These are phyloP conservation scores for Dufourea novaeangliae DNA, from an alignment of 1,140 invertebrate species.

Conservation along the genomic window DNA sequence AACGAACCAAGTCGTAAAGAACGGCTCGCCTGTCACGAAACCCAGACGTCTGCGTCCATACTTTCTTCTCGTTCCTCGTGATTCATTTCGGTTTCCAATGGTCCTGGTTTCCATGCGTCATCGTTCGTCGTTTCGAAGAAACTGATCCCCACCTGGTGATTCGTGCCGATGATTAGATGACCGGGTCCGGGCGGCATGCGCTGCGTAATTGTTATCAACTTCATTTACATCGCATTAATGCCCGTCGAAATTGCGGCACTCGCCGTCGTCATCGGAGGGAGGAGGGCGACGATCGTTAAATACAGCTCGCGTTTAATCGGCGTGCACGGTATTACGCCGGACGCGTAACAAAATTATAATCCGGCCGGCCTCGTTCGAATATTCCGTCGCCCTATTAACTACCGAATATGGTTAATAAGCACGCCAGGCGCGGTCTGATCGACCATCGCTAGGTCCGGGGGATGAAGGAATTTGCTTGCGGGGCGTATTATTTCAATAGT, in stretches of 20 bases:
- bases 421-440: neutral
- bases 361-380: constrained; percentile 42
- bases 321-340: constrained; percentile 59
- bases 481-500: no score
- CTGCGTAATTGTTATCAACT: constrained; percentile 63
- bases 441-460: neutral
- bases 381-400: constrained; percentile 59
- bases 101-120: neutral
- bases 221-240: constrained; percentile 62
- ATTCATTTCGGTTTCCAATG: constrained; percentile 47
- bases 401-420: constrained; percentile 57
- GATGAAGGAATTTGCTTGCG: neutral
- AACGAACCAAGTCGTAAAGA: constrained; percentile 88
- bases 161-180: neutral
- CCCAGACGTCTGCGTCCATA: constrained; percentile 84
- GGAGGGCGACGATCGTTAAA: constrained; percentile 64
- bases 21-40: constrained; percentile 91
- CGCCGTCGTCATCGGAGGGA: constrained; percentile 48
- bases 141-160: neutral
- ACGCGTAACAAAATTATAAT: constrained; percentile 61
- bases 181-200: neutral
- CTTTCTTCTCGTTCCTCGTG: constrained; percentile 8
- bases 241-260: constrained; percentile 55
- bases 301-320: constrained; percentile 58
- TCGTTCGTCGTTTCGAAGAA: neutral